Base-by-base conservation (phyloP, 2,113 vertebrate genomes). In the Mirounga angustirostris region DNA sequence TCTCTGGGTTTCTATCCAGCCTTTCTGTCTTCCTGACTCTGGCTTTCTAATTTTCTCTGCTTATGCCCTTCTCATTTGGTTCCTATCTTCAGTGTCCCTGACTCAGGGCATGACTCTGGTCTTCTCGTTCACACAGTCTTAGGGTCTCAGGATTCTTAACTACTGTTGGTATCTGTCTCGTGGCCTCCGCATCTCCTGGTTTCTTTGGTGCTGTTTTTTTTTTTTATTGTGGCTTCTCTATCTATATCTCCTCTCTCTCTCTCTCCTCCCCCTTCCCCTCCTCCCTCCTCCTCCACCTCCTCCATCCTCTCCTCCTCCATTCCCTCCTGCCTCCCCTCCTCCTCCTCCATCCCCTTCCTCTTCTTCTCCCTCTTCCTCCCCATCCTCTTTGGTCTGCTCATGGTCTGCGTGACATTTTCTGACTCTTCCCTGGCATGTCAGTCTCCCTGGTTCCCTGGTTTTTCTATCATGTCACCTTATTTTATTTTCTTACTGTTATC, bases 321-420 rank as follows among this genome's bases (percentile, higher is more conserved):
- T 30, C n/a, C 9, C 22, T 15, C 63, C 63, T 65, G 12, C 28
- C 63, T 65, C 10, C 7, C n/a, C 14, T 10, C 22, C 7, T 21
- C 18, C 7, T 11, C 14, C 19, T 1, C 28, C 10, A 4, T 6
- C 5, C 3, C 5, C 26, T 3, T 16, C 59, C n/a, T 26, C 19
- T 6, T 16, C 9, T 21, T 22, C 16, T 63, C 12, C 13, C 63
- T 24, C 26, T 14, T 28, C 19, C 3, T 2, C 56, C 16, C 18
- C 1, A 9, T 13, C 5, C 46, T 52, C 11, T 69, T n/a, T 56
- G 40, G 8, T 9, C 74, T 78, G 22, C 15, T 81, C 46, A 43
- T 16, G 6, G 40, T 50, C 21, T 65, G 54, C 54, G 7, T 30
- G 59, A 58, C 21, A 28, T 58, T 81, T 46, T 56, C 56, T 43